These are phyloP conservation scores for Pangasianodon hypophthalmus DNA, from an alignment of 2,113 vertebrate species.

Conservation along the genomic window DNA sequence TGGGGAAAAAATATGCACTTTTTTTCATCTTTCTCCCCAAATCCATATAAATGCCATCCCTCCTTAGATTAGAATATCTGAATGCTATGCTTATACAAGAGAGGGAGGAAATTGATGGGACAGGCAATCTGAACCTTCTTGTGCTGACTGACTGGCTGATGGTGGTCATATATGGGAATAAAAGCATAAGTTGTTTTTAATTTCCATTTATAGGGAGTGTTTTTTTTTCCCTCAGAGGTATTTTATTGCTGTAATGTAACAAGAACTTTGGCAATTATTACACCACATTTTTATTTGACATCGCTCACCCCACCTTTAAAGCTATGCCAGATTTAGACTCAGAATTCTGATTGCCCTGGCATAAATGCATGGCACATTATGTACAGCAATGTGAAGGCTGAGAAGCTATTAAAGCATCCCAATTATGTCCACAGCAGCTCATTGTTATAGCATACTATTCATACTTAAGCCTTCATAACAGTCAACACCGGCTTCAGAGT, in stretches of 20 bases:
- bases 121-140: not conserved
- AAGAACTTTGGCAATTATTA: not conserved
- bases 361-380: not conserved
- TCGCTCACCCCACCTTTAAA: not conserved
- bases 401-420: not conserved
- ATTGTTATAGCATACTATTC: slow-evolving; percentile 12
- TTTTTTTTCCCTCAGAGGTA: not conserved
- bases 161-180: not conserved
- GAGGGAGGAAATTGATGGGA: too few relatives aligned
- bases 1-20: not conserved
- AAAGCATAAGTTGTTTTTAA: not conserved
- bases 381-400: not conserved
- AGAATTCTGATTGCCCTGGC: not conserved
- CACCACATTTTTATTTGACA: not conserved
- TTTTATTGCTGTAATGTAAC: not conserved
- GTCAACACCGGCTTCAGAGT: not conserved
- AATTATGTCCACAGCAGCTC: slow-evolving; percentile 1
- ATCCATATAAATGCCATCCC: not conserved
- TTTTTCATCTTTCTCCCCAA: not conserved
- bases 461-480: slow-evolving; percentile 1
- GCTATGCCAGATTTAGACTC: not conserved
- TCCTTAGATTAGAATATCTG: not conserved
- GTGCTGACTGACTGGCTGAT: not conserved
- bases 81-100: not conserved
- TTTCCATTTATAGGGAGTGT: not conserved